phyloP scores from a whole-genome alignment of 2,797 vertebrate species.

The Petrocephalus sullivani region DNA sequence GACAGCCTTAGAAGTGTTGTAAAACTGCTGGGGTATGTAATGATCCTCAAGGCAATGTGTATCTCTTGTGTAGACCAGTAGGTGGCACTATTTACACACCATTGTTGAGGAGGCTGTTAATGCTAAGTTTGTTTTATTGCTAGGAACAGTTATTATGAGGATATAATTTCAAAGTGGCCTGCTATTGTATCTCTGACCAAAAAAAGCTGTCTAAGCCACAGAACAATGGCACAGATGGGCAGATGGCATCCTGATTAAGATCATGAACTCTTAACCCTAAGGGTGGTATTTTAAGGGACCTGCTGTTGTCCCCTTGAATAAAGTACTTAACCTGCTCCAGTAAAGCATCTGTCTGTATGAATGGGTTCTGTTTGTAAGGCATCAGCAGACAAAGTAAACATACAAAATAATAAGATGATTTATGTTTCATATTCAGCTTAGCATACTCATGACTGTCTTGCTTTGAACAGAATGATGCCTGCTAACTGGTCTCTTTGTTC shows the following conservation, averaged over 20 bases:
- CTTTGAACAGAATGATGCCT: background rate
- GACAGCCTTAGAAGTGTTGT: background rate
- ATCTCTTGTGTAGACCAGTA: background rate
- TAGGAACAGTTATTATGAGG: background rate
- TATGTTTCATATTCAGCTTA: background rate
- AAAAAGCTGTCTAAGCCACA: background rate
- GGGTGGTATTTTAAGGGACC: background rate
- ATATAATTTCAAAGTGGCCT: background rate
- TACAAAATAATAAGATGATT: background rate
- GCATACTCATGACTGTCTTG: background rate
- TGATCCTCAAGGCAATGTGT: background rate
- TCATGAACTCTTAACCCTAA: background rate
- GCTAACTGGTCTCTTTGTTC: conserved; percentile 4
- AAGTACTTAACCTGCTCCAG: background rate
- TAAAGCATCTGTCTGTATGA: background rate
- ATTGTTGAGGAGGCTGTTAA: background rate
- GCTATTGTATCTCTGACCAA: background rate
- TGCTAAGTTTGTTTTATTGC: background rate
- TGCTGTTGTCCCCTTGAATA: background rate
- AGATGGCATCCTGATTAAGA: conserved; percentile 10
- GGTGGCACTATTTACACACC: conserved; percentile 4
- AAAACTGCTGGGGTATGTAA: background rate
- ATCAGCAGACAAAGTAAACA: background rate
- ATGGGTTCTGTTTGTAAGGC: background rate
- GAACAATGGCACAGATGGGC: background rate